Conservation (phyloP, 2,113 vertebrate genomes). For the Sus scrofa region T2T-Sscrofa CM000820.6:31087501-31088000, state of each 20-base stretch:
- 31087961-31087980: conserved; percentile 7
- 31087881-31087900: background rate
- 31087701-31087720: background rate
- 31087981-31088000: background rate
- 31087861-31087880: background rate
- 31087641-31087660: background rate
- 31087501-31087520: background rate
- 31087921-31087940: background rate
- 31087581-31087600: background rate
- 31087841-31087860: background rate
- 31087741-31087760: background rate
- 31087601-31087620: background rate
- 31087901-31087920: background rate
- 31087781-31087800: background rate
- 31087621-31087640: background rate
- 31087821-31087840: background rate
- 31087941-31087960: background rate
- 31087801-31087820: background rate
- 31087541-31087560: background rate
- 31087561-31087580: background rate
- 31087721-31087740: background rate
- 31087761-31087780: background rate
- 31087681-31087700: background rate
- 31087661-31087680: background rate
- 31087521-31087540: background rate